A percentile compares a stretch with the other conserved stretches of the same genome.
phyloP scores from a whole-genome alignment of 2,113 vertebrate genomes.

The Talpa occidentalis region DNA sequence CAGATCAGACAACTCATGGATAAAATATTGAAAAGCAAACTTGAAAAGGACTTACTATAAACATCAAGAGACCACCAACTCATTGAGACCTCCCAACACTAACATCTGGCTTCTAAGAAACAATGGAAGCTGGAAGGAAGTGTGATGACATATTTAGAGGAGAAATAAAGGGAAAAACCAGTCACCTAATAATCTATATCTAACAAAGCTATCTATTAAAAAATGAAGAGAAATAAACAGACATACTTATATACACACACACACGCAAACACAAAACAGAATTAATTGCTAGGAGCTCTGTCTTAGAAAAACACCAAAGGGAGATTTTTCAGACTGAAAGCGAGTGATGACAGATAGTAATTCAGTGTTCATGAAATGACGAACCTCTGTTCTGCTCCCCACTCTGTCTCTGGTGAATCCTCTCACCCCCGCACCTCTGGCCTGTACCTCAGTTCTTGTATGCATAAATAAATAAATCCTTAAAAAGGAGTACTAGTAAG shows the following conservation, averaged over 20 bases:
- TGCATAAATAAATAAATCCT: no score
- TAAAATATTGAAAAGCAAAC: not conserved
- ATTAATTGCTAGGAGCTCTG: not conserved
- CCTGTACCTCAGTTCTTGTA: no score
- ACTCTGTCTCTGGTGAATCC: no score
- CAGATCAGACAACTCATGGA: not conserved
- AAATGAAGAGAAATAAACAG: not conserved
- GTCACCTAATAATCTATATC: not conserved
- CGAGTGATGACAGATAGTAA: not conserved
- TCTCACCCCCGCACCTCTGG: no score
- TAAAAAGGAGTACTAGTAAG: not conserved
- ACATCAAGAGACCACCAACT: not conserved
- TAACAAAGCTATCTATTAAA: not conserved
- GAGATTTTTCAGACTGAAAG: not conserved
- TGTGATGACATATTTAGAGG: not conserved
- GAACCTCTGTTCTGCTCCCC: no score
- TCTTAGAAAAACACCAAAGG: not conserved
- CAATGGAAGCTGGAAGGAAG: not conserved
- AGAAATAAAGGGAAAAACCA: not conserved
- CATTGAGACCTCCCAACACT: not conserved
- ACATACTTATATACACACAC: not conserved
- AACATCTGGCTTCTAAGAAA: not conserved
- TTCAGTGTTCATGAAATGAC: not conserved
- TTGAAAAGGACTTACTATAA: not conserved
- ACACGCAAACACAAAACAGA: not conserved